Percentiles rank a stretch among this genome's conserved stretches.
Conservation (phyloP, 1,140 invertebrate genomes). For the Meloidogyne floridensis region DNA sequence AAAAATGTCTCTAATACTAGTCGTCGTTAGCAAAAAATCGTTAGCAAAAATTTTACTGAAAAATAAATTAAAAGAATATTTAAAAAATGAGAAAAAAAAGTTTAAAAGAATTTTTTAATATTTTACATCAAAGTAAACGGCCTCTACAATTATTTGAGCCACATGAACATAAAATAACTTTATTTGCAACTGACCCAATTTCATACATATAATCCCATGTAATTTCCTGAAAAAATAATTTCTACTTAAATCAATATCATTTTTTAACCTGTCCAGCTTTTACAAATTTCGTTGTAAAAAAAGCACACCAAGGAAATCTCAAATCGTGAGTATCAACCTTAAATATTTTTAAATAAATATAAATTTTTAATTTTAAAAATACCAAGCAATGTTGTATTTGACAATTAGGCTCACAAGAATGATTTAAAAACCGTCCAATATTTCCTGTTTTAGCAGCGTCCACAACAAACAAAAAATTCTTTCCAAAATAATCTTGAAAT, state of each 20-base stretch:
- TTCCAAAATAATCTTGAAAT: slow-evolving; percentile 38
- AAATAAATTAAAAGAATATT: too few species aligned
- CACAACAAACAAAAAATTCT: slow-evolving; percentile 31
- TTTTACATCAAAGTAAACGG: slow-evolving; percentile 20
- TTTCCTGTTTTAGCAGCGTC: slow-evolving; percentile 37
- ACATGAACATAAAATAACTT: slow-evolving; percentile 30
- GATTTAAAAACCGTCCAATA: slow-evolving; percentile 41
- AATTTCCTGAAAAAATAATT: slow-evolving; percentile 29
- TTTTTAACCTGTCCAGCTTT: slow-evolving; percentile 30
- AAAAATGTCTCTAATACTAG: too few species aligned
- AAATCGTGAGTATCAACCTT: slow-evolving; percentile 33
- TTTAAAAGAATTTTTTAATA: too few species aligned
- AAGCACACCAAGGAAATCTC: slow-evolving; percentile 34
- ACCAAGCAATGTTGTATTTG: slow-evolving; percentile 30
- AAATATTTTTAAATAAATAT: not conserved
- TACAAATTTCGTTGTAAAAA: slow-evolving; percentile 40
- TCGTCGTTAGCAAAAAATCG: too few species aligned
- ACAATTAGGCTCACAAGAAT: slow-evolving; percentile 37
- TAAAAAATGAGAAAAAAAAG: too few species aligned
- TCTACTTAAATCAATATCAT: not conserved
- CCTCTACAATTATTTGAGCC: slow-evolving; percentile 30
- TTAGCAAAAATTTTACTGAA: too few species aligned
- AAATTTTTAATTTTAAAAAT: not conserved
- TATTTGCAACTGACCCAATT: slow-evolving; percentile 18
- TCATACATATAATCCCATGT: slow-evolving; percentile 37